These are phyloP conservation scores for Heteromormyrus szaboi DNA, from an alignment of 2,797 vertebrate genomes.

Conservation along the genomic window DNA sequence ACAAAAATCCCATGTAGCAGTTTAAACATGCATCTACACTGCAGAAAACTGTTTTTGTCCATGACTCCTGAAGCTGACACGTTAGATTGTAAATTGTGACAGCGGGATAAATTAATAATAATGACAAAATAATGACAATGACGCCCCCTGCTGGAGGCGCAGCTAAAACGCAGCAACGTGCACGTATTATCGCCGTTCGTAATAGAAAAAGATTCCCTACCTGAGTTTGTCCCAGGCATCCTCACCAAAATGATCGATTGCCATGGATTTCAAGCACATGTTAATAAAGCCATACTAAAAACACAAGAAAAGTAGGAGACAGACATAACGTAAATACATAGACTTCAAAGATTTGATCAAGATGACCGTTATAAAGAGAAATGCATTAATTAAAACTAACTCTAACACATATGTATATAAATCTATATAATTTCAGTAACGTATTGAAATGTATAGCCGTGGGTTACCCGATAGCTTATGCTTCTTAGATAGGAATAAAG, in stretches of 20 bases:
- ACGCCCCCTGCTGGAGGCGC: not conserved
- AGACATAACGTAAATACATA: not conserved
- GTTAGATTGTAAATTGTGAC: not conserved
- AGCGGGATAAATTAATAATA: not conserved
- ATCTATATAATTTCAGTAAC: not conserved
- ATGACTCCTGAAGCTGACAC: not conserved
- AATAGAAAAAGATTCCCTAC: conserved; percentile 27
- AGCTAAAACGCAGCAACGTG: not conserved
- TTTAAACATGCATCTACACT: not conserved
- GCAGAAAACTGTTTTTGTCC: not conserved
- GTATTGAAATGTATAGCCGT: not conserved
- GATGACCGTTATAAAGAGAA: not conserved
- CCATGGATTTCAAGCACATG: conserved; percentile 67
- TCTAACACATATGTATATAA: not conserved
- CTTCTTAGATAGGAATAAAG: not conserved
- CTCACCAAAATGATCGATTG: conserved; percentile 64
- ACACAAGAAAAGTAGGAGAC: not conserved
- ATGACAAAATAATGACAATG: not conserved
- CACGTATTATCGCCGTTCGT: not conserved
- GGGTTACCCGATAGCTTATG: not conserved
- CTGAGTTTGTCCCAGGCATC: conserved; percentile 61
- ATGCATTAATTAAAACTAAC: not conserved
- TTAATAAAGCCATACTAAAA: conserved; percentile 73
- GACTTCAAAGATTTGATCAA: not conserved
- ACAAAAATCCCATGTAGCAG: not conserved